A percentile compares a stretch with the other conserved stretches of the same genome.
These are phyloP conservation scores for Serilophus lunatus DNA, from an alignment of 2,113 vertebrate genomes.

Conservation along the genomic window DNA sequence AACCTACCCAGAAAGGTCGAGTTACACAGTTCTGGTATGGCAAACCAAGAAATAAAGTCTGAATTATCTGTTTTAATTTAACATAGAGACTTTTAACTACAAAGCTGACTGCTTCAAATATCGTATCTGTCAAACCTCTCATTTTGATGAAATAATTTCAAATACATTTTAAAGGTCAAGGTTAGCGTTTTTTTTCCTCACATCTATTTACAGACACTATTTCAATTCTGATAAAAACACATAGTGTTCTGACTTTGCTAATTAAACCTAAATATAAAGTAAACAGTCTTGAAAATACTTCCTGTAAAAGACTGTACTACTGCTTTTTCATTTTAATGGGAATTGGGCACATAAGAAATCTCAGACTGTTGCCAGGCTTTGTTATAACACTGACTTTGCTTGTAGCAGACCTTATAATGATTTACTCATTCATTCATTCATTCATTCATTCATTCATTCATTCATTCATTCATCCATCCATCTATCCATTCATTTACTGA, in stretches of 20 bases:
- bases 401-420: slow-evolving; percentile 52
- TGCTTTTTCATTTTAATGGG: background rate
- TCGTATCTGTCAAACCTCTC: background rate
- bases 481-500: slow-evolving; percentile 13
- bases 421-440: slow-evolving; percentile 30
- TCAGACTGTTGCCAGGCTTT: background rate
- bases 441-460: background rate
- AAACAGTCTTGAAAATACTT: background rate
- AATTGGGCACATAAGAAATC: background rate
- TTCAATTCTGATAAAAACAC: background rate
- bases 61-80: background rate
- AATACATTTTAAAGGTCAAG: background rate
- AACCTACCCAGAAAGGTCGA: background rate
- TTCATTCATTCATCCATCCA: slow-evolving; percentile 12
- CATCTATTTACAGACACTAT: background rate
- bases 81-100: background rate
- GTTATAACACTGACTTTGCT: background rate
- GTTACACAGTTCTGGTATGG: background rate
- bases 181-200: background rate
- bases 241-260: background rate
- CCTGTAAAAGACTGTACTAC: background rate
- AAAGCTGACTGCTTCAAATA: background rate
- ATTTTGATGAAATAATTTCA: background rate
- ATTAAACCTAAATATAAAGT: background rate
- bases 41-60: background rate